These are phyloP conservation scores for Colletes collaris DNA, from an alignment of 2,888 invertebrate genomes.

Conservation along the genomic window DNA sequence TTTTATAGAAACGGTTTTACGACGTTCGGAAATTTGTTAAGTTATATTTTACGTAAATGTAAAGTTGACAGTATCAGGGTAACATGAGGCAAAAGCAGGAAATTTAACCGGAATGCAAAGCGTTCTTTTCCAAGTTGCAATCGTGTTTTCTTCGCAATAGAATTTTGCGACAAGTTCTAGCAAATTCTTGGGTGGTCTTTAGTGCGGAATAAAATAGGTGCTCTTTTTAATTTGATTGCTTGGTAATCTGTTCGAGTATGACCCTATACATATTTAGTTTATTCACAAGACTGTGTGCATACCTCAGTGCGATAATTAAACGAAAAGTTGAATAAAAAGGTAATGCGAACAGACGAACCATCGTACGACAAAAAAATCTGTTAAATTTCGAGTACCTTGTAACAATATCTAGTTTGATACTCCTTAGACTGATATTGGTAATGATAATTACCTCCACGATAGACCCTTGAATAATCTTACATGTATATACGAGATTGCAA, in stretches of 20 bases:
- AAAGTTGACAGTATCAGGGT: conserved; percentile 16
- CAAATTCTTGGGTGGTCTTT: neutral
- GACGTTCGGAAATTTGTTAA: conserved; percentile 7
- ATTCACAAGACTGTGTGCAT: conserved; percentile 16
- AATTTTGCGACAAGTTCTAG: conserved; percentile 1
- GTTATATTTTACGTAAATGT: conserved; percentile 10
- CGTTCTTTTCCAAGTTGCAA: neutral
- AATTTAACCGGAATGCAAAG: conserved; percentile 2
- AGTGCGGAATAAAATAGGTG: conserved; percentile 17
- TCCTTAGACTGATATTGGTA: conserved; percentile 16
- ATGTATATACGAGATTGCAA: conserved; percentile 17
- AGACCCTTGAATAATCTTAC: conserved; percentile 7
- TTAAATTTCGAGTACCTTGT: neutral
- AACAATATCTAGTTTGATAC: conserved; percentile 16
- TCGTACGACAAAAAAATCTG: neutral
- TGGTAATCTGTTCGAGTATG: conserved; percentile 28
- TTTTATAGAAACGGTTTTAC: conserved; percentile 9
- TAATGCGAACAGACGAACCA: neutral
- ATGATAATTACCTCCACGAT: neutral
- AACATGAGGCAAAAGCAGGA: conserved; percentile 31
- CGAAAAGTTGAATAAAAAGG: conserved; percentile 1
- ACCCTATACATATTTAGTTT: conserved; percentile 17
- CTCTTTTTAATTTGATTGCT: conserved; percentile 15
- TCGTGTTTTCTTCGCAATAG: neutral
- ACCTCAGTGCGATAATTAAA: conserved; percentile 11